These are phyloP conservation scores for Drosophila emarginata DNA, from an alignment of 2,888 invertebrate species.

Conservation along the genomic window DNA sequence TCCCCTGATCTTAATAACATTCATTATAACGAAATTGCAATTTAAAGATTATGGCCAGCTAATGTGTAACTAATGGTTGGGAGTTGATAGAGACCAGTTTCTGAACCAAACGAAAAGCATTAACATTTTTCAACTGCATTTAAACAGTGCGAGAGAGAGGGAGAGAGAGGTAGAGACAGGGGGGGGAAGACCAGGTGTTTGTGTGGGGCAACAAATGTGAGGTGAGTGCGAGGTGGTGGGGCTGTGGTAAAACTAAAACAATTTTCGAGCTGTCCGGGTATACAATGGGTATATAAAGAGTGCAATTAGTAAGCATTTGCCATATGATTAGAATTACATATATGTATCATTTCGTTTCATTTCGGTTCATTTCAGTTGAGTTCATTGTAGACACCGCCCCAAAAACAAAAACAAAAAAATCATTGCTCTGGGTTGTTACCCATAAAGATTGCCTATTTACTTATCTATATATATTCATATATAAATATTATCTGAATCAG, in stretches of 20 bases:
- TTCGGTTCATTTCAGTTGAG: background rate
- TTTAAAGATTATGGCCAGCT: slow-evolving; percentile 9
- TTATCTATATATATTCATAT: slow-evolving; percentile 6
- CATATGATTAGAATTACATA: slow-evolving; percentile 6
- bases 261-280: background rate
- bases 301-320: slow-evolving; percentile 4
- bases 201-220: background rate
- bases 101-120: background rate
- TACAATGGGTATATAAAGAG: background rate
- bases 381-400: background rate
- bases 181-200: background rate
- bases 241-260: background rate
- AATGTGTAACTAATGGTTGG: slow-evolving; percentile 5
- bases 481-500: slow-evolving; percentile 32
- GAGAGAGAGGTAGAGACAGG: background rate
- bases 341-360: no score
- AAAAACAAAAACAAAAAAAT: background rate
- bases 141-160: background rate
- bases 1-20: background rate
- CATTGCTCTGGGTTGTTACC: background rate
- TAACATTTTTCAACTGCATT: background rate
- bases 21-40: background rate
- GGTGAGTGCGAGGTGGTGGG: background rate
- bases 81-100: slow-evolving; percentile 5
- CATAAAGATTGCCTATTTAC: slow-evolving; percentile 3